Conservation (phyloP, 2,888 invertebrate species). For the Polydrusus cervinus region DNA sequence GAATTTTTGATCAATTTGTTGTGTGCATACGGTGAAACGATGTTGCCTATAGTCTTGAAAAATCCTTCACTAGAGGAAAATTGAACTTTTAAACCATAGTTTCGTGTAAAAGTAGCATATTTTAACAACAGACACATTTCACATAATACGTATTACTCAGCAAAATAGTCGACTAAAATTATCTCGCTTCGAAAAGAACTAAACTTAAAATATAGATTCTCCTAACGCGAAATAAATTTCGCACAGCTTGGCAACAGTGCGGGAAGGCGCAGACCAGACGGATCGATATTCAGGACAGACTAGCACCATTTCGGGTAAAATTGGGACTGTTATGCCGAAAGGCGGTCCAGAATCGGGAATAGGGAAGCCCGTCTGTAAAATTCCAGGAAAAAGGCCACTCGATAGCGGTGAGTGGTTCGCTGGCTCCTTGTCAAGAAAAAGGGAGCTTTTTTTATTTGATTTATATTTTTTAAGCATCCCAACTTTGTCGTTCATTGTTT, state of each 20-base stretch:
- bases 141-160: no score
- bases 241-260: background rate
- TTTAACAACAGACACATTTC: no score
- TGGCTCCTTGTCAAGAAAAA: background rate
- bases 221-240: background rate
- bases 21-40: no score
- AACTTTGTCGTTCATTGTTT: no score
- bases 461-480: background rate
- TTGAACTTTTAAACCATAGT: no score
- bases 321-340: slow-evolving; percentile 39
- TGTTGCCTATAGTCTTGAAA: no score
- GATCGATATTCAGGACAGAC: slow-evolving; percentile 24
- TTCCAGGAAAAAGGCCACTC: slow-evolving; percentile 2
- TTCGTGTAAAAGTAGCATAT: no score
- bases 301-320: slow-evolving; percentile 28
- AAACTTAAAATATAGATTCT: background rate
- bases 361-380: slow-evolving; percentile 25
- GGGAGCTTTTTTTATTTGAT: slow-evolving; percentile 1
- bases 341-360: slow-evolving; percentile 36
- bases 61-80: no score
- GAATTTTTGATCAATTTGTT: no score
- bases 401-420: background rate
- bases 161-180: no score
- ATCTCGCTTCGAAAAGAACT: no score
- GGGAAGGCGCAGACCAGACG: slow-evolving; percentile 14